phyloP scores from a whole-genome alignment of 2,888 invertebrate genomes.

The Hirtodrosophila duncani region DNA sequence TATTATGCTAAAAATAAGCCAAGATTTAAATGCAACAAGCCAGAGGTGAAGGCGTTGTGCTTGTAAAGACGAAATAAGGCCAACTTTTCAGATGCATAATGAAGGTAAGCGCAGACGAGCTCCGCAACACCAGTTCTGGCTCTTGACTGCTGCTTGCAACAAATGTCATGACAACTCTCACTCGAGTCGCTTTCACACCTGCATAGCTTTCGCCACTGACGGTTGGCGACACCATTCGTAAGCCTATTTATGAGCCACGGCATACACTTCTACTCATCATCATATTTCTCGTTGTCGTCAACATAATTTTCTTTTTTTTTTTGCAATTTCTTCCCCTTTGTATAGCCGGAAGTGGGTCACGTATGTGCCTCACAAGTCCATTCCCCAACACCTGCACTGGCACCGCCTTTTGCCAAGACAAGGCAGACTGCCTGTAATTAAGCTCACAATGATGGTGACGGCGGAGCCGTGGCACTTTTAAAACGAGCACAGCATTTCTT shows the following conservation, averaged over 20 bases:
- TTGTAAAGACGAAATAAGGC: slow-evolving; percentile 57
- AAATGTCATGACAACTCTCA: slow-evolving; percentile 67
- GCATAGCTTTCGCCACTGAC: slow-evolving; percentile 22
- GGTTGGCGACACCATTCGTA: slow-evolving; percentile 22
- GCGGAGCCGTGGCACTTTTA: slow-evolving; percentile 1
- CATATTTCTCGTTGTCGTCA: slow-evolving; percentile 7
- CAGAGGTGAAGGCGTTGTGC: neutral
- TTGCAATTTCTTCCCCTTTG: slow-evolving; percentile 44
- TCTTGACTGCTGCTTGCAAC: slow-evolving; percentile 22
- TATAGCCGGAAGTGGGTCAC: slow-evolving; percentile 69
- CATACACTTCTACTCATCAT: slow-evolving; percentile 6
- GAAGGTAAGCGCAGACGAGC: slow-evolving; percentile 32
- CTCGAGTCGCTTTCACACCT: slow-evolving; percentile 57
- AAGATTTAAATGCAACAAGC: slow-evolving; percentile 65
- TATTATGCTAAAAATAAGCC: slow-evolving; percentile 77
- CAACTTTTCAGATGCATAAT: slow-evolving; percentile 62
- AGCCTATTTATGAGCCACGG: slow-evolving; percentile 54
- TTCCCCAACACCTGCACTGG: slow-evolving; percentile 29
- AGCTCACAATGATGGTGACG: slow-evolving; percentile 41
- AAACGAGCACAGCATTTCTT: slow-evolving; percentile 59
- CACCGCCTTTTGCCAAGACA: slow-evolving; percentile 45
- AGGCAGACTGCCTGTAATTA: slow-evolving; percentile 55
- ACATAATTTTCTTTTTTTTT: slow-evolving; percentile 47
- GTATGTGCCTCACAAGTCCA: too few relatives aligned
- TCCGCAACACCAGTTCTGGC: too few relatives aligned